phyloP scores from a whole-genome alignment of 2,888 invertebrate species.

The Drosophila glabriapex region DNA sequence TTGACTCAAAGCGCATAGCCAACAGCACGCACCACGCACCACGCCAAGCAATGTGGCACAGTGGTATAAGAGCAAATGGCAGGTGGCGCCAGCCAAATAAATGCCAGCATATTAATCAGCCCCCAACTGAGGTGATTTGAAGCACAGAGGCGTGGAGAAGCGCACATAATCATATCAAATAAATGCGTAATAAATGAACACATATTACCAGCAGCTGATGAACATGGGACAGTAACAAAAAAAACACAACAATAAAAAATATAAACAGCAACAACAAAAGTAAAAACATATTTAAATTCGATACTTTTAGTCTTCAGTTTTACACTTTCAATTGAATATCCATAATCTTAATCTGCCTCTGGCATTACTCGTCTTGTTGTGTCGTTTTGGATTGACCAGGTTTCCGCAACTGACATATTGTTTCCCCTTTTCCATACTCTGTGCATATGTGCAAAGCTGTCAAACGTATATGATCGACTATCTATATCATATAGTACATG shows the following conservation, averaged over 20 bases:
- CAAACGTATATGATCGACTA: neutral
- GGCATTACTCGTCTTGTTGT: conserved; percentile 23
- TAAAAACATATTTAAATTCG: conserved; percentile 34
- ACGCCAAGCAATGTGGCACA: conserved; percentile 66
- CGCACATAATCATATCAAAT: conserved; percentile 23
- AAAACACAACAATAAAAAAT: neutral
- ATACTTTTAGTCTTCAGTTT: conserved; percentile 29
- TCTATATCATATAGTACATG: neutral
- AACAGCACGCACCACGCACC: conserved; percentile 31
- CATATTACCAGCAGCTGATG: conserved; percentile 22
- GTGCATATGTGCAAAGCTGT: neutral
- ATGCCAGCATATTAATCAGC: conserved; percentile 49
- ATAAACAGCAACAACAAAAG: neutral
- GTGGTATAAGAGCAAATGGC: conserved; percentile 18
- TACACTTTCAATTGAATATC: neutral
- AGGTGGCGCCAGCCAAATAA: conserved; percentile 13
- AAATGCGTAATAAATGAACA: conserved; percentile 29
- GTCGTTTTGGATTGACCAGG: conserved; percentile 46
- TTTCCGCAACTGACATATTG: conserved; percentile 68
- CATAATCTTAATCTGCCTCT: conserved; percentile 17
- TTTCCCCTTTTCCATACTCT: conserved; percentile 57
- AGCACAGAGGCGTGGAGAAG: conserved; percentile 27
- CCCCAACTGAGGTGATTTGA: neutral
- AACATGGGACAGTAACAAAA: conserved; percentile 30
- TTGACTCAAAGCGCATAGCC: conserved; percentile 47